Conservation (phyloP, 2,888 invertebrate species). For the Pteria penguin region DNA sequence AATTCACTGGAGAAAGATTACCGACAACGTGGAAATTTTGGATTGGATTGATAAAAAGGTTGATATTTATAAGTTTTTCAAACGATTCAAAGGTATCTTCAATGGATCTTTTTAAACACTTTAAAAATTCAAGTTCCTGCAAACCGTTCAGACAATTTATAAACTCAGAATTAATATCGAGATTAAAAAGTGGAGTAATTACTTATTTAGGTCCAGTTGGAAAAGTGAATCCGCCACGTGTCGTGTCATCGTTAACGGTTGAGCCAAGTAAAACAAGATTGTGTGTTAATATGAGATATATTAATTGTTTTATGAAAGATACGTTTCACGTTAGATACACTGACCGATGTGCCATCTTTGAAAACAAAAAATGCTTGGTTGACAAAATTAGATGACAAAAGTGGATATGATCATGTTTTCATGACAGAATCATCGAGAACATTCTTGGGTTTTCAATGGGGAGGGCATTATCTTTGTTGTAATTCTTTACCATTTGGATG, state of each 20-base stretch:
- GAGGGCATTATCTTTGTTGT: slow-evolving; percentile 27
- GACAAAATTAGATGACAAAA: slow-evolving; percentile 11
- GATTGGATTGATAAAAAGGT: background rate
- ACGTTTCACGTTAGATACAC: background rate
- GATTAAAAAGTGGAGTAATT: slow-evolving; percentile 7
- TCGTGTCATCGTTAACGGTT: slow-evolving; percentile 19
- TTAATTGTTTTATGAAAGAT: slow-evolving; percentile 30
- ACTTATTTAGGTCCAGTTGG: slow-evolving; percentile 13
- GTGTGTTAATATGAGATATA: slow-evolving; percentile 22
- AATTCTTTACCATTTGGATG: slow-evolving; percentile 27
- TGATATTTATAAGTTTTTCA: slow-evolving; percentile 9
- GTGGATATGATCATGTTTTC: slow-evolving; percentile 10
- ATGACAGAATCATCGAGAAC: slow-evolving; percentile 10
- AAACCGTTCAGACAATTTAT: no score
- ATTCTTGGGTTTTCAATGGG: slow-evolving; percentile 26
- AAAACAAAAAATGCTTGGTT: background rate
- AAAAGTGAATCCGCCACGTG: slow-evolving; percentile 7
- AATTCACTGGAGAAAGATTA: background rate
- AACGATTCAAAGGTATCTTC: slow-evolving; percentile 1
- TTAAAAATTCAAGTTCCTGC: no score
- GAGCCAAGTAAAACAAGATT: slow-evolving; percentile 22
- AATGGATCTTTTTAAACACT: background rate
- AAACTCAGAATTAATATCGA: background rate
- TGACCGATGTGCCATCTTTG: background rate
- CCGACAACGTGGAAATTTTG: background rate